These are phyloP conservation scores for Brenthis ino DNA, from an alignment of 2,888 invertebrate genomes.

Conservation along the genomic window DNA sequence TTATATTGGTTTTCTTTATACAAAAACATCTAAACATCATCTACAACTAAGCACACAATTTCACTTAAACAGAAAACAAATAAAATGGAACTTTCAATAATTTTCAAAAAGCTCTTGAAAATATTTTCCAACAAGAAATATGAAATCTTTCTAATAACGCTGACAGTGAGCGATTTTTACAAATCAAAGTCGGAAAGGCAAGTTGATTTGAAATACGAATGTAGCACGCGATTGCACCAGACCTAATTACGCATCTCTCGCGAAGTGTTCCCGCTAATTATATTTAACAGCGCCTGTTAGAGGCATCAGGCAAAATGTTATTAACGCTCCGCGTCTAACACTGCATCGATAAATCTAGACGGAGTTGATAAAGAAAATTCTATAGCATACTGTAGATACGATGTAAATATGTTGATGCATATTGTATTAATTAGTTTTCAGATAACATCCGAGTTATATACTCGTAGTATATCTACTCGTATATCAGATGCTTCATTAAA, in stretches of 20 bases:
- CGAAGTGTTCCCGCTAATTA: constrained; percentile 37
- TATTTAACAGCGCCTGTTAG: constrained; percentile 39
- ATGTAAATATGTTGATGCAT: no score
- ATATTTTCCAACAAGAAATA: background rate
- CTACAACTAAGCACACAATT: no score
- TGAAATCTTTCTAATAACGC: background rate
- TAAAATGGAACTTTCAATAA: no score
- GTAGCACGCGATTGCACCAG: constrained; percentile 20
- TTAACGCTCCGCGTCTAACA: constrained; percentile 33
- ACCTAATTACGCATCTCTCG: constrained; percentile 25
- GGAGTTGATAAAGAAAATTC: background rate
- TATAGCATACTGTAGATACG: background rate
- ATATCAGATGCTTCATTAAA: no score
- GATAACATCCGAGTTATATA: no score
- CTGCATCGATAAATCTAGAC: constrained; percentile 11
- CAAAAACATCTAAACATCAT: no score
- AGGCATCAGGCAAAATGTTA: constrained; percentile 38
- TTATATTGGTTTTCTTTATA: no score
- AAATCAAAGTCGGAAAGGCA: constrained; percentile 2
- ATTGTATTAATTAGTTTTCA: no score
- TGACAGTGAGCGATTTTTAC: background rate
- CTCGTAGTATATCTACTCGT: no score
- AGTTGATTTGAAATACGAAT: constrained; percentile 2
- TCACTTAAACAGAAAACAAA: no score
- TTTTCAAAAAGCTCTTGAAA: background rate